Evolutionary conservation across 2,888 invertebrate species (phyloP).

Genomic region (Cerceris rybyensis): DNA sequence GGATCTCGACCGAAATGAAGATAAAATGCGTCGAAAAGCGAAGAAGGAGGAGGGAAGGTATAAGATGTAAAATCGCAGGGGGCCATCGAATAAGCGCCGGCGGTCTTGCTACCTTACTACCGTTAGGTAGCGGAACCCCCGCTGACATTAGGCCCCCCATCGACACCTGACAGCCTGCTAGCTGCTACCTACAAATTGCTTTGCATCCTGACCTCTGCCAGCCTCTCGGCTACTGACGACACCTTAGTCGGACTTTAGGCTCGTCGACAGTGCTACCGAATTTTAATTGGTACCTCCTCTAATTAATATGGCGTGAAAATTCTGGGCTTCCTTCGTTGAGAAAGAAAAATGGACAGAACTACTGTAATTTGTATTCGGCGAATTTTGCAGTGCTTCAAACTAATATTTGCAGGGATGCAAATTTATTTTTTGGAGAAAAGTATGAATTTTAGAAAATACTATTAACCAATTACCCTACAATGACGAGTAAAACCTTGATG

Average conservation of each 20-base stretch:
- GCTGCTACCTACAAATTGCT: slow-evolving; percentile 78
- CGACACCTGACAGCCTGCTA: slow-evolving; percentile 76
- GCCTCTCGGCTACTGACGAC: slow-evolving; percentile 21
- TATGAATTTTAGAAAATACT: no score
- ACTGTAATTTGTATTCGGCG: no score
- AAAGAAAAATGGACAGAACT: not conserved
- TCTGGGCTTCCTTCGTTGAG: not conserved
- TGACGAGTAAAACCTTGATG: no score
- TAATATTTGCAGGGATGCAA: no score
- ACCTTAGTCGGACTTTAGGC: not conserved
- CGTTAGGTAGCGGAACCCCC: slow-evolving; percentile 71
- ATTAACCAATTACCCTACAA: no score
- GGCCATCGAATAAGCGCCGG: slow-evolving; percentile 65
- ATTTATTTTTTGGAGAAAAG: no score
- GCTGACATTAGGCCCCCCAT: slow-evolving; percentile 76
- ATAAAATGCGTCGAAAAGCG: slow-evolving; percentile 46
- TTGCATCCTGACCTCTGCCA: slow-evolving; percentile 65
- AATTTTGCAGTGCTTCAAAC: no score
- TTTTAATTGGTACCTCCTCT: not conserved
- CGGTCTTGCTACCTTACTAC: slow-evolving; percentile 61
- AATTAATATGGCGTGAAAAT: not conserved
- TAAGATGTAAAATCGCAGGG: slow-evolving; percentile 60
- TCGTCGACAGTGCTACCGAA: slow-evolving; percentile 5
- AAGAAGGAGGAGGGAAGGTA: slow-evolving; percentile 47
- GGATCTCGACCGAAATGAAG: slow-evolving; percentile 42